A percentile compares a stretch with the other conserved stretches of the same genome.
Evolutionary conservation across 2,113 vertebrate genomes (phyloP).

Genomic region (Rhinogobius similis): DNA sequence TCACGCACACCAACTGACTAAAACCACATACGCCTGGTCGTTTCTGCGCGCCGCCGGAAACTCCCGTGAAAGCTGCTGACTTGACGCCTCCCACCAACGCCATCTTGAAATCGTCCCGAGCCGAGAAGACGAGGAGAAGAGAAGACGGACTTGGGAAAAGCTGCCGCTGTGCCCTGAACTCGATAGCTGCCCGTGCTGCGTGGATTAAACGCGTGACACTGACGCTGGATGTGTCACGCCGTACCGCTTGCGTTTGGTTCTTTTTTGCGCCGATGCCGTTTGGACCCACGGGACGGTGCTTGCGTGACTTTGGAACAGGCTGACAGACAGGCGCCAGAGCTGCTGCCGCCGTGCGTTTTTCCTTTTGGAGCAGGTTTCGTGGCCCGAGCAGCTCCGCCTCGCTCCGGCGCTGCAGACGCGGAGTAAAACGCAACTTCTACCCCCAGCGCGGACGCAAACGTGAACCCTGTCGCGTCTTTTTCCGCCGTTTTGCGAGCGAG

Average conservation of each 20-base stretch:
- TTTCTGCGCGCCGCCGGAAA: too few relatives aligned
- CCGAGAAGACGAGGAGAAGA: slow-evolving; percentile 55
- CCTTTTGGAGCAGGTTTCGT: slow-evolving; percentile 34
- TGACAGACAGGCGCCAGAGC: slow-evolving; percentile 13
- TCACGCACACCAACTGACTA: too few relatives aligned
- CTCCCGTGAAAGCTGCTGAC: accelerated
- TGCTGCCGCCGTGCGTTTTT: slow-evolving; percentile 32
- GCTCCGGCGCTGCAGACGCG: slow-evolving; percentile 28
- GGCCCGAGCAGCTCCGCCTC: slow-evolving; percentile 49
- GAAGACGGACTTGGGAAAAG: slow-evolving; percentile 53
- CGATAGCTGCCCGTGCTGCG: slow-evolving; percentile 14
- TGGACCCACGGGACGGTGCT: slow-evolving; percentile 20
- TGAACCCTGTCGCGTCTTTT: neutral
- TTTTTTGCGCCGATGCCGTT: neutral
- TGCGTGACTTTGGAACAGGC: slow-evolving; percentile 32
- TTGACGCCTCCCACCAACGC: slow-evolving; percentile 69
- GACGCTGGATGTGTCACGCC: neutral
- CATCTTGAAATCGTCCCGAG: slow-evolving; percentile 85
- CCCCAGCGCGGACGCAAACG: neutral
- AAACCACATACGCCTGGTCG: too few relatives aligned
- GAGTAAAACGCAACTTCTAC: slow-evolving; percentile 15
- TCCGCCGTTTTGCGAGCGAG: neutral
- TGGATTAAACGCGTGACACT: slow-evolving; percentile 39
- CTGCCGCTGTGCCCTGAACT: slow-evolving; percentile 54
- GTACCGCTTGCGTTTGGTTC: slow-evolving; percentile 10